Percentiles rank a stretch among this genome's conserved stretches.
Evolutionary conservation across 2,797 vertebrate genomes (phyloP).

Genomic region (Australoheros facetus): DNA sequence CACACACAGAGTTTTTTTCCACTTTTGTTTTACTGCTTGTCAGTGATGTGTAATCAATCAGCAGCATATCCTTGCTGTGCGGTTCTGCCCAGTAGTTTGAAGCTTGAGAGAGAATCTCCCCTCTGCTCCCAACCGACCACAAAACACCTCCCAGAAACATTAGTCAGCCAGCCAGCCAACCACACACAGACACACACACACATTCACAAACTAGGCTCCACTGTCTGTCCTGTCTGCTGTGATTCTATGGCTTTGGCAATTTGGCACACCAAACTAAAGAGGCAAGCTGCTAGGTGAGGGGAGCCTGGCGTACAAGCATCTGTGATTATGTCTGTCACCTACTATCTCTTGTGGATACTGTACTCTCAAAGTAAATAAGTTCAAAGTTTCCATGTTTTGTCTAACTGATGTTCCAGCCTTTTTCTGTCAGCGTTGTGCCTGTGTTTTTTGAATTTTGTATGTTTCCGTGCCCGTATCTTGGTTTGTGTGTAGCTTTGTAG

Average conservation of each 20-base stretch:
- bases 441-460: not conserved
- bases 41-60: constrained; percentile 75
- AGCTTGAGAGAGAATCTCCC: constrained; percentile 69
- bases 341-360: constrained; percentile 56
- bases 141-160: constrained; percentile 74
- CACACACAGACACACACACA: constrained; percentile 30
- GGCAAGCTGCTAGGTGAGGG: constrained; percentile 76
- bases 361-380: constrained; percentile 24
- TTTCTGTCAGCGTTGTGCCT: constrained; percentile 5
- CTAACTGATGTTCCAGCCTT: not conserved
- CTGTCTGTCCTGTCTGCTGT: constrained; percentile 65
- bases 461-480: constrained; percentile 13
- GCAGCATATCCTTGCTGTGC: constrained; percentile 63
- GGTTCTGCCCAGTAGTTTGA: constrained; percentile 70
- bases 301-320: constrained; percentile 71
- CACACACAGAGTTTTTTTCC: constrained; percentile 48
- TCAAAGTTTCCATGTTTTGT: constrained; percentile 36
- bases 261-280: constrained; percentile 70
- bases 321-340: constrained; percentile 76
- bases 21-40: constrained; percentile 74
- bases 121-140: constrained; percentile 69
- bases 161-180: constrained; percentile 68
- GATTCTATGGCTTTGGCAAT: constrained; percentile 72
- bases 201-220: constrained; percentile 35
- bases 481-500: not conserved